Conservation (phyloP, 2,797 vertebrate species). For the Karalla daura region DNA sequence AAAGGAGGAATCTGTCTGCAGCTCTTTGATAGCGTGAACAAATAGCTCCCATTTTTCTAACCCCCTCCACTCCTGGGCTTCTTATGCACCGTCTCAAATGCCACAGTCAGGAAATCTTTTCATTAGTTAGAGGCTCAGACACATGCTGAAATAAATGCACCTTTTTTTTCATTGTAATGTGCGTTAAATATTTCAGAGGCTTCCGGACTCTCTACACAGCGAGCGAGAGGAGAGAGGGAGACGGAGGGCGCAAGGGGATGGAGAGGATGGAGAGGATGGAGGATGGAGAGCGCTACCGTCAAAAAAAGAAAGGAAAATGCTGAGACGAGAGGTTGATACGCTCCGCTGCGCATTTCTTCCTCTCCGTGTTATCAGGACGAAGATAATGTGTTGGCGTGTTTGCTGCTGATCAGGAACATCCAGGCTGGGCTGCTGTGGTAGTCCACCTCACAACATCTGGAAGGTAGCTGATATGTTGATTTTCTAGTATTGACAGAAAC, state of each 20-base stretch:
- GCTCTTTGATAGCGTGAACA: conserved; percentile 66
- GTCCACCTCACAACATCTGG: no score
- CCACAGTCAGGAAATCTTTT: conserved; percentile 65
- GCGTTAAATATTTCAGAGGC: conserved; percentile 61
- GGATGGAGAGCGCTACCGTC: neutral
- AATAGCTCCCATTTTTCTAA: conserved; percentile 64
- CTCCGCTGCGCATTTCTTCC: conserved; percentile 11
- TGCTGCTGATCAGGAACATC: neutral
- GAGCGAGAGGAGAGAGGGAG: conserved; percentile 15
- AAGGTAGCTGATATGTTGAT: no score
- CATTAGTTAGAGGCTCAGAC: conserved; percentile 65
- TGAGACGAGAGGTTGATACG: conserved; percentile 42
- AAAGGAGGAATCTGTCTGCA: conserved; percentile 28
- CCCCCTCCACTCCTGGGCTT: conserved; percentile 10
- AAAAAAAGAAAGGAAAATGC: conserved; percentile 19
- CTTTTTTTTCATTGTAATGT: conserved; percentile 51
- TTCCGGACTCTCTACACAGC: conserved; percentile 27
- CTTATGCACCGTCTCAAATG: conserved; percentile 45
- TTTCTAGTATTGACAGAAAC: no score
- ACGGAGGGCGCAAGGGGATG: no score
- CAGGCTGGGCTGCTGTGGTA: no score
- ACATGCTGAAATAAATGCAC: conserved; percentile 60
- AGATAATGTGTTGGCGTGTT: conserved; percentile 21
- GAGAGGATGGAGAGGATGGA: no score
- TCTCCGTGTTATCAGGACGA: conserved; percentile 23